Conservation (phyloP, 2,888 invertebrate genomes). For the Onchidella celtica region DNA sequence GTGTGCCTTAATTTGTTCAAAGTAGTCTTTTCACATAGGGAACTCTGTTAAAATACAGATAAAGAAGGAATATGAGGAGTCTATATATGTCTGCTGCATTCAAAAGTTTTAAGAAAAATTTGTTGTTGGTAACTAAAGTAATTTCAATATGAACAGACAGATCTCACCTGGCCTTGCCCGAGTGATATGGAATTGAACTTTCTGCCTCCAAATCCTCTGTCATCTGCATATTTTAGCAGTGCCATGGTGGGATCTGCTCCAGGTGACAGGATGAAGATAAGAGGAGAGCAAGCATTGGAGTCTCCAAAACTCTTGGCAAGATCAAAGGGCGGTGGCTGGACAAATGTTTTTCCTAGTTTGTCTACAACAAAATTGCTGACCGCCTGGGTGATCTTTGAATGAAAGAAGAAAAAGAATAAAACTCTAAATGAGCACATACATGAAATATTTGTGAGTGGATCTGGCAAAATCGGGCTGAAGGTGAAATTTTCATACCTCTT, state of each 20-base stretch:
- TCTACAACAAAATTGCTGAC: constrained; percentile 82
- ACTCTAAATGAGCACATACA: no score
- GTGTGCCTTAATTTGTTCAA: no score
- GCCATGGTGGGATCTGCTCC: constrained; percentile 96
- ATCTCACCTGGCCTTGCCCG: constrained; percentile 96
- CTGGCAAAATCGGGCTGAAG: no score
- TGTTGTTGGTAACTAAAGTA: no score
- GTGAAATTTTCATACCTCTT: no score
- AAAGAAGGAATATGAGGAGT: no score
- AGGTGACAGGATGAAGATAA: constrained; percentile 94
- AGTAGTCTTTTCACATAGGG: no score
- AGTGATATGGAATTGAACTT: constrained; percentile 87
- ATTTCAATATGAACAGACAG: no score
- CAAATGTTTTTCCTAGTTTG: constrained; percentile 89
- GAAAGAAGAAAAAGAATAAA: not conserved
- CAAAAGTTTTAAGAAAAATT: no score
- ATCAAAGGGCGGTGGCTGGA: constrained; percentile 95
- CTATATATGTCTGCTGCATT: no score
- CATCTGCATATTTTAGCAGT: constrained; percentile 94
- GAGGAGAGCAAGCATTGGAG: constrained; percentile 92
- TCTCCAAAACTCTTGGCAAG: constrained; percentile 90
- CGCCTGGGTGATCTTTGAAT: constrained; percentile 80
- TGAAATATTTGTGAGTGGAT: no score
- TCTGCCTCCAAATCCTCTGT: constrained; percentile 84
- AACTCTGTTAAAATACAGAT: no score